Evolutionary conservation across 2,888 invertebrate genomes (phyloP), one percentile per base, ranked within the genome.

Genomic region (Byasa hedistus): DNA sequence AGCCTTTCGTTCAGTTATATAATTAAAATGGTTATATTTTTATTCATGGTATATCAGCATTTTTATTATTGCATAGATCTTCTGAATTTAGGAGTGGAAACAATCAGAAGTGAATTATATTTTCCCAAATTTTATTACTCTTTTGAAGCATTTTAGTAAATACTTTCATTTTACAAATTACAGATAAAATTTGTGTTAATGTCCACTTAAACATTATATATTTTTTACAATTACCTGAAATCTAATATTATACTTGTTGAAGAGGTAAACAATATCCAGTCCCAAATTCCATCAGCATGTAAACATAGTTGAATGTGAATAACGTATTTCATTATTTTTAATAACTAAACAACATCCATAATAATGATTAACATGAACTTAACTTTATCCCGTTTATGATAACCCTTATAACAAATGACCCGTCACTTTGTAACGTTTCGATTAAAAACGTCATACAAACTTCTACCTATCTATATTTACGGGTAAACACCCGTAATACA

Each of bases 391-490:
- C n/a, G 21, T 21, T 55, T 55, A 36, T 48, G 62, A 66, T 66
- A 66, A 62, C 66, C 62, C 22, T 23, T 48, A 59, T 39, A 63
- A 32, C 66, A 48, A 55, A 19, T 63, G 62, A 66, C 62, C 66
- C 58, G 24, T 44, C 52, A 55, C 27, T 62, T 23, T 58, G 51
- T 39, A 57, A 61, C 44, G 21, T 17, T 57, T 54, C 23, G 22
- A 62, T 55, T 66, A 58, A 62, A 66, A 66, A 62, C 62, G 57
- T 61, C 68, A 66, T 61, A 52, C 39, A 60, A 66, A 64, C 23
- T 55, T 21, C 15, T 44, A 44, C 17, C 3, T 44, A 17, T 17
- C 19, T 17, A 44, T 19, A 44, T 19, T 44, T 44, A 44, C 44
- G 10, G 10, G 32, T 32, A 32, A 3, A 7, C 32, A 10, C 10